Conservation (phyloP, 2,113 vertebrate species). For the Megaptera novaeangliae region DNA sequence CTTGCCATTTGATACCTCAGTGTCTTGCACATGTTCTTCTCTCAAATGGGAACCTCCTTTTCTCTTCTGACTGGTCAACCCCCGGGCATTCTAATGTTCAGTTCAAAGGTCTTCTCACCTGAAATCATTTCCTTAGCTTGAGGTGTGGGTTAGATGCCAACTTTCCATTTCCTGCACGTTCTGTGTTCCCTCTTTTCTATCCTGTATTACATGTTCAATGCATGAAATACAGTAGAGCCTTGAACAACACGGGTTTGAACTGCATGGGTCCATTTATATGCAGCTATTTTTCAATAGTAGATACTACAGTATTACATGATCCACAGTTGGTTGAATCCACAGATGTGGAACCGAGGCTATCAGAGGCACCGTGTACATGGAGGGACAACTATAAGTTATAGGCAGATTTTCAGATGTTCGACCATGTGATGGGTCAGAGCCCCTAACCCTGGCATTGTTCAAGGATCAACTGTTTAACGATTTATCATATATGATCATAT, state of each 20-base stretch:
- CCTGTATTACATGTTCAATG: not conserved
- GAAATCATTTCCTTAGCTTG: not conserved
- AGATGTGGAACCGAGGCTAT: not conserved
- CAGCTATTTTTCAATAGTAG: no score
- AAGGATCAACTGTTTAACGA: not conserved
- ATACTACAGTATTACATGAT: no score
- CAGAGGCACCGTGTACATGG: not conserved
- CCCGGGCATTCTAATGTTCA: not conserved
- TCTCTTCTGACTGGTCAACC: not conserved
- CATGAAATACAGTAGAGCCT: not conserved
- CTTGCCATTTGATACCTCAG: not conserved
- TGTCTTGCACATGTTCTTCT: not conserved
- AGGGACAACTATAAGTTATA: not conserved
- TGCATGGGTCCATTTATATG: no score
- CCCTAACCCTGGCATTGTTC: not conserved
- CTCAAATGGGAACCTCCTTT: not conserved
- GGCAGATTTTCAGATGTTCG: not conserved
- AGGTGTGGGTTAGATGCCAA: not conserved
- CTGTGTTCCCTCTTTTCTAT: not conserved
- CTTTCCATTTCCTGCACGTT: not conserved
- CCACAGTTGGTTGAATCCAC: not conserved
- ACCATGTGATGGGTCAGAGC: not conserved
- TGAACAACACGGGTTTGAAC: no score
- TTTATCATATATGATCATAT: not conserved
- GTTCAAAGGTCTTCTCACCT: not conserved